Conservation (phyloP, 2,888 invertebrate genomes). For the Tryphoninae sp. region DNA sequence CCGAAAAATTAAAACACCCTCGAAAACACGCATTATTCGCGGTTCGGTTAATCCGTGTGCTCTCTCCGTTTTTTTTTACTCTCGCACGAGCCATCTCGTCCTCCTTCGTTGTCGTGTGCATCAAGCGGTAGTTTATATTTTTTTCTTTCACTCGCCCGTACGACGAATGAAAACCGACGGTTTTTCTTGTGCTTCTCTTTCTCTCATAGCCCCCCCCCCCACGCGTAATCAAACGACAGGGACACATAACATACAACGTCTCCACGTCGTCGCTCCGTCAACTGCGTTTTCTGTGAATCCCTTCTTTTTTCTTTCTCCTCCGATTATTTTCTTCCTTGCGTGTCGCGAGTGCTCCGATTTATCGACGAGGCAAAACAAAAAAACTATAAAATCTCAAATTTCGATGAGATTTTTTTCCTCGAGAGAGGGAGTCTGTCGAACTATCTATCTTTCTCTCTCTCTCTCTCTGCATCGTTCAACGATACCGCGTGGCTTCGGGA, state of each 20-base stretch:
- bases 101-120: not conserved
- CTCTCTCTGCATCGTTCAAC: not conserved
- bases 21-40: constrained; percentile 44
- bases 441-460: constrained; percentile 14
- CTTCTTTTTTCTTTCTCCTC: not conserved
- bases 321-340: not conserved
- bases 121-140: not conserved
- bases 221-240: constrained; percentile 53
- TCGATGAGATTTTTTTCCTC: constrained; percentile 3
- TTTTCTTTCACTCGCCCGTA: constrained; percentile 15
- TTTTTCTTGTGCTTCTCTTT: constrained; percentile 1
- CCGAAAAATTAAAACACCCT: constrained; percentile 42
- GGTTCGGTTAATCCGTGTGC: constrained; percentile 4
- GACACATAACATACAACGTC: constrained; percentile 31
- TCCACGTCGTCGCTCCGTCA: constrained; percentile 29
- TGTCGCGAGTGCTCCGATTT: constrained; percentile 1
- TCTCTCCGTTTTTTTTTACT: constrained; percentile 1
- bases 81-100: not conserved
- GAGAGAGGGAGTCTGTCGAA: not conserved
- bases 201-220: not conserved
- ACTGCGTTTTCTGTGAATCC: constrained; percentile 5
- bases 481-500: constrained; percentile 65
- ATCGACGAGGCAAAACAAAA: not conserved
- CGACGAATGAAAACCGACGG: constrained; percentile 4
- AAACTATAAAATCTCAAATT: not conserved